Percentiles rank a stretch among this genome's conserved stretches.
These are phyloP conservation scores for Syngnathus rostellatus DNA, from an alignment of 2,797 vertebrate species.

Conservation along the genomic window DNA sequence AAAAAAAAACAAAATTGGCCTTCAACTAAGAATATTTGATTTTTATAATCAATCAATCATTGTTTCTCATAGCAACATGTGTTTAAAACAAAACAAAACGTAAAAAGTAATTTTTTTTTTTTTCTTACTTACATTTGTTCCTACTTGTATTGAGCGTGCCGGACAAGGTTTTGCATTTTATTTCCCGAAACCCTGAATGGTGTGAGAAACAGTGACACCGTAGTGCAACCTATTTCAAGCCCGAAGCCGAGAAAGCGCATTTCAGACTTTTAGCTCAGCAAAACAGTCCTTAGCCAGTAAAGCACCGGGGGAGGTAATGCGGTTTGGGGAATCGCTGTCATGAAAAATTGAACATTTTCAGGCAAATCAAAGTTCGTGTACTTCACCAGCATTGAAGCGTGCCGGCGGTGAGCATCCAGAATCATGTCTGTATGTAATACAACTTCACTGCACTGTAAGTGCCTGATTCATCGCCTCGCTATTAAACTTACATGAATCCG, in stretches of 20 bases:
- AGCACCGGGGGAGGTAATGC: not conserved
- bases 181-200: too few species aligned
- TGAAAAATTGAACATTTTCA: constrained; percentile 32
- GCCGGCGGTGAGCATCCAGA: constrained; percentile 25
- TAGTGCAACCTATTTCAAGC: not conserved
- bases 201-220: not conserved
- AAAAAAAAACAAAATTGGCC: too few species aligned
- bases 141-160: too few species aligned
- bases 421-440: constrained; percentile 48
- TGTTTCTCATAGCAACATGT: too few species aligned
- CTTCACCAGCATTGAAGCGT: constrained; percentile 31
- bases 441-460: constrained; percentile 38
- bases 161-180: too few species aligned
- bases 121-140: too few species aligned
- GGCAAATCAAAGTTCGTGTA: constrained; percentile 31
- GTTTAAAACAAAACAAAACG: too few species aligned
- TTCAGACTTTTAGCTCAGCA: not conserved
- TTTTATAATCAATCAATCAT: too few species aligned
- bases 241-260: not conserved
- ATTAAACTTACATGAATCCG: constrained; percentile 45
- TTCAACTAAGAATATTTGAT: too few species aligned
- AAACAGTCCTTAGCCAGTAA: constrained; percentile 3
- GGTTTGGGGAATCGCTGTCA: constrained; percentile 3
- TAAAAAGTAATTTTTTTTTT: too few species aligned
- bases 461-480: constrained; percentile 41